A percentile compares a stretch with the other conserved stretches of the same genome.
phyloP scores from a whole-genome alignment of 2,888 invertebrate genomes.

The Pachydiplax longipennis region DNA sequence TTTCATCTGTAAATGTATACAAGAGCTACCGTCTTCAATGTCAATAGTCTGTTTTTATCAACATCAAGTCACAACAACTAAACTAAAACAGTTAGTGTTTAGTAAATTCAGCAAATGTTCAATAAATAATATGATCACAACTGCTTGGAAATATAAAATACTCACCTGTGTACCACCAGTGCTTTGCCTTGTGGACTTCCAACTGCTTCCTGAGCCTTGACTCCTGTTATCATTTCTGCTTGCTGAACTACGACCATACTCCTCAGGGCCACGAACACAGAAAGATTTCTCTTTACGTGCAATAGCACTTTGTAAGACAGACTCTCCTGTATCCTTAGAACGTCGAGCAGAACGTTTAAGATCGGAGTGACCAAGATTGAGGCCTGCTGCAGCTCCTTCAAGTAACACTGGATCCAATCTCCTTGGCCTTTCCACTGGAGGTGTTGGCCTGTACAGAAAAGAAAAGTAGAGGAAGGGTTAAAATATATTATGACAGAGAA shows the following conservation, averaged over 20 bases:
- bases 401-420: constrained; percentile 31
- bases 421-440: background rate
- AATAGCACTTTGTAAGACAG: constrained; percentile 74
- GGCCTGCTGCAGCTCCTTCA: constrained; percentile 46
- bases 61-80: too few species aligned
- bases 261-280: constrained; percentile 55
- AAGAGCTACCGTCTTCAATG: too few species aligned
- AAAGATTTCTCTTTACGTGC: constrained; percentile 76
- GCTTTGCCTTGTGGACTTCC: constrained; percentile 47
- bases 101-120: too few species aligned
- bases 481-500: background rate
- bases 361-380: constrained; percentile 52
- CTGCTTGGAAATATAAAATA: background rate
- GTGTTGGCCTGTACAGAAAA: background rate
- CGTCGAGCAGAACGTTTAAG: constrained; percentile 71
- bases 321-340: constrained; percentile 67
- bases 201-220: background rate
- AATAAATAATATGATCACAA: too few species aligned
- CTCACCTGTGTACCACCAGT: constrained; percentile 35
- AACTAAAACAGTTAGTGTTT: too few species aligned
- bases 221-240: background rate
- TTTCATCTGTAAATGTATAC: too few species aligned
- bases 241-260: constrained; percentile 8
- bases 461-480: background rate
- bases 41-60: too few species aligned